Conservation (phyloP, 2,113 vertebrate species). For the Sinocyclocheilus anshuiensis region DNA sequence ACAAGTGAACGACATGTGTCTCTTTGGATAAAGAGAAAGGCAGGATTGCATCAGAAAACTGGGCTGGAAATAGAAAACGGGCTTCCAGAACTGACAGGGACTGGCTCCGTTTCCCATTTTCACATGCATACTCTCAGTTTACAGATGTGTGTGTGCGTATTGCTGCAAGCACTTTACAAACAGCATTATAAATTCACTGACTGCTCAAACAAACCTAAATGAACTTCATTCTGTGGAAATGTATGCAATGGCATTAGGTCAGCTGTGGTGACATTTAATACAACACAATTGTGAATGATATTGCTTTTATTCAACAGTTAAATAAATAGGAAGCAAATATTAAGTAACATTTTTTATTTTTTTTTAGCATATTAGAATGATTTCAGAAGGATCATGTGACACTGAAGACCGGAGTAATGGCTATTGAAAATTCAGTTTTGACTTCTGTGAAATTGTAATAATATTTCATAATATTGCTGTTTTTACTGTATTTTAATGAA, state of each 20-base stretch:
- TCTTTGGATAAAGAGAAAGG: not conserved
- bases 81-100: conserved; percentile 4
- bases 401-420: too few species aligned
- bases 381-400: too few species aligned
- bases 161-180: not conserved
- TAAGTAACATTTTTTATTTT: too few species aligned
- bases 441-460: too few species aligned
- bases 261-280: not conserved
- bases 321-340: not conserved
- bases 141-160: conserved; percentile 2
- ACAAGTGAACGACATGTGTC: not conserved
- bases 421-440: too few species aligned
- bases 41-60: conserved; percentile 8
- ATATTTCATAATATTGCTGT: too few species aligned
- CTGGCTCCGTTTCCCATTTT: not conserved
- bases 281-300: not conserved
- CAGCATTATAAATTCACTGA: conserved; percentile 69
- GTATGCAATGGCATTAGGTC: conserved; percentile 9
- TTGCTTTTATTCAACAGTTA: not conserved
- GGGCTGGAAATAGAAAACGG: not conserved
- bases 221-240: conserved; percentile 46
- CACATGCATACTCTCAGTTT: conserved; percentile 1
- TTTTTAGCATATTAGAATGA: too few species aligned
- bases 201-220: conserved; percentile 61
- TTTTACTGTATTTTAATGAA: too few species aligned